A percentile compares a stretch with the other conserved stretches of the same genome.
These are phyloP conservation scores for Dascillus cervinus DNA, from an alignment of 2,888 invertebrate genomes.

Conservation along the genomic window DNA sequence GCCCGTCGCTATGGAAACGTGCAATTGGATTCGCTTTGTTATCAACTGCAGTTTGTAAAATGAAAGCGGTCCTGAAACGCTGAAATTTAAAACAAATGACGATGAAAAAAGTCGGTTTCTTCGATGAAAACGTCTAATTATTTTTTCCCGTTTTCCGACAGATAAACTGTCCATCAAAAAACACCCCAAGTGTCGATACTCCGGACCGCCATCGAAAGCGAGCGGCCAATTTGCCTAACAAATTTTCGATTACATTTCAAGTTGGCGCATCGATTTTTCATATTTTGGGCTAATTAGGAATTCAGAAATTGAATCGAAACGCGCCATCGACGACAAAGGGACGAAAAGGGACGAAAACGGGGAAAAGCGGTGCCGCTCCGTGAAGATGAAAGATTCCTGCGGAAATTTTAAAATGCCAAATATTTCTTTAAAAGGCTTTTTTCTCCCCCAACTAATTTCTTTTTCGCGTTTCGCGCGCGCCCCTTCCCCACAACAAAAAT, in stretches of 20 bases:
- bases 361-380: slow-evolving; percentile 6
- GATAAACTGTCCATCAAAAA: slow-evolving; percentile 38
- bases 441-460: slow-evolving; percentile 19
- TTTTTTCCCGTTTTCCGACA: slow-evolving; percentile 37
- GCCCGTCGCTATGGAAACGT: too few relatives aligned
- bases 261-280: too few relatives aligned
- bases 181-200: slow-evolving; percentile 21
- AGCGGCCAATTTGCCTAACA: slow-evolving; percentile 10
- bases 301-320: too few relatives aligned
- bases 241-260: too few relatives aligned
- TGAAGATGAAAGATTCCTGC: slow-evolving; percentile 2
- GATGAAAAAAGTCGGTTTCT: too few relatives aligned
- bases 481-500: slow-evolving; percentile 16
- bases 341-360: too few relatives aligned
- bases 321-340: too few relatives aligned
- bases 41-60: too few relatives aligned
- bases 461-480: slow-evolving; percentile 11
- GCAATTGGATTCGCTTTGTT: too few relatives aligned
- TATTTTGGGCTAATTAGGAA: too few relatives aligned
- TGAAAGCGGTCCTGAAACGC: too few relatives aligned
- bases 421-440: slow-evolving; percentile 19
- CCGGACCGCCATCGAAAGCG: background rate
- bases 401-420: slow-evolving; percentile 15
- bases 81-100: slow-evolving; percentile 13
- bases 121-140: slow-evolving; percentile 33